These are phyloP conservation scores for Teleiodes luculella DNA, from an alignment of 2,888 invertebrate genomes.

Conservation along the genomic window DNA sequence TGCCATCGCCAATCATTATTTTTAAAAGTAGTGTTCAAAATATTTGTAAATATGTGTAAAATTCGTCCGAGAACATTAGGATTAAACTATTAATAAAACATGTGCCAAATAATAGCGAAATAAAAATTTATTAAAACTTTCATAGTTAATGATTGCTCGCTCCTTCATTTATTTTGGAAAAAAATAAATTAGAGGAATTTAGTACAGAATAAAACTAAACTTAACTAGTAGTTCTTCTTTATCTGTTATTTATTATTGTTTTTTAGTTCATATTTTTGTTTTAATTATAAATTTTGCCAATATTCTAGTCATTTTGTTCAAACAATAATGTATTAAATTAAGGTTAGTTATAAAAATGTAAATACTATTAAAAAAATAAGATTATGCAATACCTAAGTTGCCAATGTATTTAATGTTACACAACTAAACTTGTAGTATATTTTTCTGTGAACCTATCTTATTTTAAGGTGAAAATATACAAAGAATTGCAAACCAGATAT, in stretches of 20 bases:
- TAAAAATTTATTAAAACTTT: too few species aligned
- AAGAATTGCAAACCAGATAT: slow-evolving; percentile 11
- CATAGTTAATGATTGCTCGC: too few species aligned
- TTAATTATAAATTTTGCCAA: neutral
- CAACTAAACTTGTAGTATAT: slow-evolving; percentile 51
- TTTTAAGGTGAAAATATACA: slow-evolving; percentile 36
- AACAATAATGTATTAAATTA: slow-evolving; percentile 45
- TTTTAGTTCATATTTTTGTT: neutral
- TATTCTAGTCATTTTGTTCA: slow-evolving; percentile 74
- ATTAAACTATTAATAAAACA: neutral
- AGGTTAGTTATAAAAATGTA: slow-evolving; percentile 31
- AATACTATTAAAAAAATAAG: slow-evolving; percentile 33
- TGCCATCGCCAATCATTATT: slow-evolving; percentile 12
- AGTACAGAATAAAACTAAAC: too few species aligned
- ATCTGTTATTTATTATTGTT: neutral
- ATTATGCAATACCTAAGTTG: slow-evolving; percentile 36
- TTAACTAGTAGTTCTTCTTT: too few species aligned
- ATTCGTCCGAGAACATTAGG: slow-evolving; percentile 16
- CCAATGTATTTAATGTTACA: slow-evolving; percentile 48
- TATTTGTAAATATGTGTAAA: slow-evolving; percentile 16
- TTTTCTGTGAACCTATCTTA: slow-evolving; percentile 54
- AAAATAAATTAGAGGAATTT: too few species aligned
- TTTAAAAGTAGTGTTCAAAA: slow-evolving; percentile 22
- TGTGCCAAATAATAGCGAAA: too few species aligned
- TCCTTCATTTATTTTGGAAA: too few species aligned